A percentile compares a stretch with the other conserved stretches of the same genome.
These are phyloP conservation scores for Nannoperca obscura DNA, from an alignment of 2,797 vertebrate species.

Conservation along the genomic window DNA sequence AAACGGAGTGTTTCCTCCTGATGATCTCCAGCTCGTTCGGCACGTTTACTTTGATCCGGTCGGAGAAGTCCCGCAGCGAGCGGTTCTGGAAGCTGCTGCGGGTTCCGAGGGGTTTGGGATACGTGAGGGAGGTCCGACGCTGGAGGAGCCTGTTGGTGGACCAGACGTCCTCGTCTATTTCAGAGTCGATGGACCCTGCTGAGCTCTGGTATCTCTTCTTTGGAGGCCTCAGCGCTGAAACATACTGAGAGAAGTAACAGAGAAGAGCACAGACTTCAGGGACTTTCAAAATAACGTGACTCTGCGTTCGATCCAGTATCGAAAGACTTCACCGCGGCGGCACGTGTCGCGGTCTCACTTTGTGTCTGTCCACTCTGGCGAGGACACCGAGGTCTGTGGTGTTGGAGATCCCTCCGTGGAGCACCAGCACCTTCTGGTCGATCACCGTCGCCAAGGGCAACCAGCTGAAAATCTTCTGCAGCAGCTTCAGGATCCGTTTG, in stretches of 20 bases:
- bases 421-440: conserved; percentile 92
- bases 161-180: conserved; percentile 65
- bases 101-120: conserved; percentile 55
- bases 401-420: conserved; percentile 94
- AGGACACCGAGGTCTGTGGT: conserved; percentile 89
- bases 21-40: conserved; percentile 81
- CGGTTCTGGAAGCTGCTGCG: conserved; percentile 75
- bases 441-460: conserved; percentile 92
- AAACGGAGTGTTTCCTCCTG: conserved; percentile 67
- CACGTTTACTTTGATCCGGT: conserved; percentile 65
- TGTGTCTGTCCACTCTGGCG: conserved; percentile 89
- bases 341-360: conserved; percentile 77
- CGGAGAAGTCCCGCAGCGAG: conserved; percentile 83
- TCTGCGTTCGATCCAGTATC: not conserved
- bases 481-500: conserved; percentile 90
- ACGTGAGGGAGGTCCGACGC: conserved; percentile 70
- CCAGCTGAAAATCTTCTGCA: conserved; percentile 96
- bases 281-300: not conserved
- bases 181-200: conserved; percentile 68
- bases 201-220: conserved; percentile 71
- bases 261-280: conserved; percentile 3
- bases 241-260: conserved; percentile 82
- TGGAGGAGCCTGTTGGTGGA: conserved; percentile 57
- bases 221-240: conserved; percentile 90
- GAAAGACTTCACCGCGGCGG: not conserved